A percentile compares a stretch with the other conserved stretches of the same genome.
Evolutionary conservation across 2,113 vertebrate species (phyloP).

Genomic region (Malaclemys terrapin): DNA sequence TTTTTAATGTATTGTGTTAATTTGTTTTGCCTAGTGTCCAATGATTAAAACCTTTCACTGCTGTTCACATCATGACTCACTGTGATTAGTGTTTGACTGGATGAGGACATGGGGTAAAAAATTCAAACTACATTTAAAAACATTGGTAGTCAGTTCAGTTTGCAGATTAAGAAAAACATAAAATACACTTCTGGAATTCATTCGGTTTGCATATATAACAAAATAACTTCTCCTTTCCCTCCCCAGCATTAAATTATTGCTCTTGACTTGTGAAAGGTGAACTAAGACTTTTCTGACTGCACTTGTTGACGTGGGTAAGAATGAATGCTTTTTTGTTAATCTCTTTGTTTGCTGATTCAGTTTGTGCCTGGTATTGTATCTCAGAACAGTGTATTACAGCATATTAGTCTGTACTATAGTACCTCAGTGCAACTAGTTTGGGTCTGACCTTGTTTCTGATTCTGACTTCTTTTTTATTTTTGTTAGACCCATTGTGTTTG

Average conservation of each 20-base stretch:
- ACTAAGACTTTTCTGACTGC: not conserved
- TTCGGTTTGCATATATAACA: not conserved
- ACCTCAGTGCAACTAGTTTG: not conserved
- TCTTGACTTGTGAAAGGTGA: not conserved
- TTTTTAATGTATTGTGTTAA: not conserved
- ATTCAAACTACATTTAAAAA: not conserved
- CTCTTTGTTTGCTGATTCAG: not conserved
- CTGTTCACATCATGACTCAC: slow-evolving; percentile 80
- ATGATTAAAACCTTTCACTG: slow-evolving; percentile 76
- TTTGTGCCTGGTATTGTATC: not conserved
- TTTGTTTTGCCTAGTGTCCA: slow-evolving; percentile 49
- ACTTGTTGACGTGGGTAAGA: not conserved
- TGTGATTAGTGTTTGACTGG: slow-evolving; percentile 71
- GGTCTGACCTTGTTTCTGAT: not conserved
- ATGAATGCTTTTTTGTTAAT: not conserved
- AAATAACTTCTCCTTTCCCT: not conserved
- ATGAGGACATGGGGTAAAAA: slow-evolving; percentile 62
- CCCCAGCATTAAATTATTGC: not conserved
- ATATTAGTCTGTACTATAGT: not conserved
- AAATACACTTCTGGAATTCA: not conserved
- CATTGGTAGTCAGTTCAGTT: not conserved
- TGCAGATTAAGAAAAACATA: not conserved
- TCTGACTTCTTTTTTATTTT: not conserved
- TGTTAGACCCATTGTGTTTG: not conserved
- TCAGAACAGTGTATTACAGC: not conserved